Conservation (phyloP, 2,888 invertebrate genomes). For the Drosophila merina region DNA sequence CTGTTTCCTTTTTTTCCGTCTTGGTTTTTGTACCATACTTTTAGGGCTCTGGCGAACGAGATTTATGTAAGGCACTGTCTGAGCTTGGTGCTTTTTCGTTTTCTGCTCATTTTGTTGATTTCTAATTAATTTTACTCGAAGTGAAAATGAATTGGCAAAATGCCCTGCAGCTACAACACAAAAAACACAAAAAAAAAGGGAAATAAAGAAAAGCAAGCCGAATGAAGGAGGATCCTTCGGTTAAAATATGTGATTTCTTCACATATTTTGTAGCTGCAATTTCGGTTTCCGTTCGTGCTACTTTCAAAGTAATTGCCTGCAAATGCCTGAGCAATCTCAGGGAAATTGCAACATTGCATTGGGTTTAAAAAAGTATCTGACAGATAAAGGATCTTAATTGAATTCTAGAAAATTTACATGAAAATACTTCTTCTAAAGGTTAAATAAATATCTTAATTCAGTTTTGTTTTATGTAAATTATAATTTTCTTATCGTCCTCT, state of each 20-base stretch:
- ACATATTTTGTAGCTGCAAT: conserved; percentile 43
- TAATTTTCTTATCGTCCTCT: not conserved
- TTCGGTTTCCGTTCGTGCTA: conserved; percentile 9
- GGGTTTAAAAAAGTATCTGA: too few relatives aligned
- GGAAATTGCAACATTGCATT: not conserved
- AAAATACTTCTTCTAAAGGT: not conserved
- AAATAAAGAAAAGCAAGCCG: conserved; percentile 25
- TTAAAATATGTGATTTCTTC: conserved; percentile 38
- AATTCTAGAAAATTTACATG: too few relatives aligned
- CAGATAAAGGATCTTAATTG: too few relatives aligned
- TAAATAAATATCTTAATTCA: not conserved
- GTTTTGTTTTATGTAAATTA: conserved; percentile 19
- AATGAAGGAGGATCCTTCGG: conserved; percentile 8
- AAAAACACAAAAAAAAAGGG: conserved; percentile 17
- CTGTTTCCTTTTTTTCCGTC: conserved; percentile 13
- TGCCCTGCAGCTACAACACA: conserved; percentile 52
- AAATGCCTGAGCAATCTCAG: not conserved
- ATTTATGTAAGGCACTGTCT: conserved; percentile 56
- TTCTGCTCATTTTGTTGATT: conserved; percentile 70
- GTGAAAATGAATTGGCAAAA: conserved; percentile 74
- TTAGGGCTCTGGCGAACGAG: conserved; percentile 39
- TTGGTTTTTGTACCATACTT: conserved; percentile 14
- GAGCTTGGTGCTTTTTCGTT: conserved; percentile 38
- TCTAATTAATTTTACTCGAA: conserved; percentile 71
- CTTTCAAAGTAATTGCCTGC: conserved; percentile 23